A percentile compares a stretch with the other conserved stretches of the same genome.
phyloP scores from a whole-genome alignment of 1,140 invertebrate species.

The Akabosia matsudoensis region DNA sequence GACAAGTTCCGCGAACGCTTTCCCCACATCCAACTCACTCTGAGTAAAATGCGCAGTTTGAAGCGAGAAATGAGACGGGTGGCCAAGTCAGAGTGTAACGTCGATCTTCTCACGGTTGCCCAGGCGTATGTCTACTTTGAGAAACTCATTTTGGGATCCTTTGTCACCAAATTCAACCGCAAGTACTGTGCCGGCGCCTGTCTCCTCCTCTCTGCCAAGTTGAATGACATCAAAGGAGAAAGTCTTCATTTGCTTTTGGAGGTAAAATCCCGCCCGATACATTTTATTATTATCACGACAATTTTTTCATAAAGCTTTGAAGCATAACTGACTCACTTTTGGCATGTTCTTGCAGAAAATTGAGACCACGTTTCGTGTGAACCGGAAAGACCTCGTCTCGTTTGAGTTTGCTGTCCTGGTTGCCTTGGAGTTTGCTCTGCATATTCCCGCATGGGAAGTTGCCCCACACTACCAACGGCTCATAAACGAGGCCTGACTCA shows the following conservation, averaged over 20 bases:
- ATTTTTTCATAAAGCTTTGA: neutral
- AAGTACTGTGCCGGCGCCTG: constrained; percentile 94
- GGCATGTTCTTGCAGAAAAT: constrained; percentile 63
- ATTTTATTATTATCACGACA: constrained; percentile 16
- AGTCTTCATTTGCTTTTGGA: constrained; percentile 80
- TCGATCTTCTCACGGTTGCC: constrained; percentile 86
- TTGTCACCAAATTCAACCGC: constrained; percentile 92
- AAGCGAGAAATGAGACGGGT: constrained; percentile 95
- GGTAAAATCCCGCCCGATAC: constrained; percentile 57
- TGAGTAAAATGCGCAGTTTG: constrained; percentile 93
- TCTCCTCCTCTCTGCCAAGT: constrained; percentile 86
- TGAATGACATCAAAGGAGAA: constrained; percentile 93
- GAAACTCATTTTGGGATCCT: constrained; percentile 84
- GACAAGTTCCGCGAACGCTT: constrained; percentile 95
- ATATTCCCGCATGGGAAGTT: constrained; percentile 84
- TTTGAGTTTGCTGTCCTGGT: constrained; percentile 93
- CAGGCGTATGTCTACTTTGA: constrained; percentile 98
- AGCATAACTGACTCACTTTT: constrained; percentile 21
- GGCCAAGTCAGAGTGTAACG: constrained; percentile 76
- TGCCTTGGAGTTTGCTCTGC: constrained; percentile 88
- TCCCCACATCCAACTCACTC: constrained; percentile 86
- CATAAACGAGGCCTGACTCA: constrained; percentile 62
- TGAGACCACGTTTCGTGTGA: constrained; percentile 83
- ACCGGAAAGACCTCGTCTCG: constrained; percentile 81
- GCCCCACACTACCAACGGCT: constrained; percentile 92